A percentile compares a stretch with the other conserved stretches of the same genome.
These are phyloP conservation scores for Ariolimax columbianus DNA, from an alignment of 2,888 invertebrate species.

Conservation along the genomic window DNA sequence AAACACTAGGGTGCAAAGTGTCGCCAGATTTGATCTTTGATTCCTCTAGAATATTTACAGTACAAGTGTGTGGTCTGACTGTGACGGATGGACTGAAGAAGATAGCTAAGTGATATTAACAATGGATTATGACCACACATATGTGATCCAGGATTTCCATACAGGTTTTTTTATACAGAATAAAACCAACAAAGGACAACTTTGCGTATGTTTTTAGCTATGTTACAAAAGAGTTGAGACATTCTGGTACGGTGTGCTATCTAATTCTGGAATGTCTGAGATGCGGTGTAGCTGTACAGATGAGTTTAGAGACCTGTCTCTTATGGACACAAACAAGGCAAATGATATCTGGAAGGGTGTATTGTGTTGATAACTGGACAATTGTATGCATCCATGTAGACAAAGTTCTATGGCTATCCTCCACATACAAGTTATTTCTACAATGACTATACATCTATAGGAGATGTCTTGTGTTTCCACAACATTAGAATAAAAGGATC, in stretches of 20 bases:
- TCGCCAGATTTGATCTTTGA: slow-evolving; percentile 11
- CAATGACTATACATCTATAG: not conserved
- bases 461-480: not conserved
- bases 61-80: not conserved
- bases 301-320: not conserved
- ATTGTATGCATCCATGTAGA: not conserved
- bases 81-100: not conserved
- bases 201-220: not conserved
- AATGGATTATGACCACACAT: not conserved
- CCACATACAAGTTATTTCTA: not conserved
- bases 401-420: not conserved
- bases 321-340: not conserved
- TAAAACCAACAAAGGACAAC: not conserved
- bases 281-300: not conserved
- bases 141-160: slow-evolving; percentile 3
- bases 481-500: not conserved
- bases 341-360: not conserved
- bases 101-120: not conserved
- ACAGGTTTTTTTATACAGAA: not conserved
- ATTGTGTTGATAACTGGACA: not conserved
- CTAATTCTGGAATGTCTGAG: slow-evolving; percentile 15
- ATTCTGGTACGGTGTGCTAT: not conserved
- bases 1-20: not conserved
- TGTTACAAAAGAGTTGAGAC: not conserved
- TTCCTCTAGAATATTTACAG: not conserved